Percentiles rank a stretch among this genome's conserved stretches.
Evolutionary conservation across 2,888 invertebrate genomes (phyloP).

Genomic region (Lamellibrachia satsuma): DNA sequence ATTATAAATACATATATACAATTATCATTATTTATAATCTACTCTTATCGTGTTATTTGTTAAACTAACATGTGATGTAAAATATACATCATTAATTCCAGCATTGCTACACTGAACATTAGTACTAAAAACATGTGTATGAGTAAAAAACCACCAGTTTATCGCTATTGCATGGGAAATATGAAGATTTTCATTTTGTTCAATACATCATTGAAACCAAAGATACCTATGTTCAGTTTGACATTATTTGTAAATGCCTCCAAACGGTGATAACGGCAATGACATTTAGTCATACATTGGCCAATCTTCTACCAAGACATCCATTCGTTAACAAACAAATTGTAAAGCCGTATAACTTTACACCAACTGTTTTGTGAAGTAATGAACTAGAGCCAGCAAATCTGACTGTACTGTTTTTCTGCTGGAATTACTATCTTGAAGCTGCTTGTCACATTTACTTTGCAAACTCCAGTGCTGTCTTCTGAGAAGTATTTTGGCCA

Average conservation of each 20-base stretch:
- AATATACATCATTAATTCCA: background rate
- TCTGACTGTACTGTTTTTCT: background rate
- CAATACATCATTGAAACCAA: too few relatives aligned
- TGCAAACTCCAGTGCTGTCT: background rate
- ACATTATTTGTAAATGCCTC: background rate
- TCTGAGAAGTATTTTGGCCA: background rate
- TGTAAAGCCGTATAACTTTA: background rate
- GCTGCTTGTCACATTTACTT: background rate
- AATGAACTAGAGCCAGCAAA: background rate
- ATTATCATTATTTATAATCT: constrained; percentile 8
- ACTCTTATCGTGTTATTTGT: background rate
- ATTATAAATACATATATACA: constrained; percentile 17
- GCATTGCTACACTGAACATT: background rate
- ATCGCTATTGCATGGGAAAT: background rate
- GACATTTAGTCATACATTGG: background rate
- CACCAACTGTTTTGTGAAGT: background rate
- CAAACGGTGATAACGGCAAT: background rate
- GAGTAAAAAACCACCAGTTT: background rate
- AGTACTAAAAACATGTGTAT: background rate
- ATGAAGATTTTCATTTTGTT: background rate
- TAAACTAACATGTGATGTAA: background rate
- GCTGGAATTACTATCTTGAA: background rate
- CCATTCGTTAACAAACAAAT: background rate
- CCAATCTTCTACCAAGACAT: background rate
- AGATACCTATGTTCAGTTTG: too few relatives aligned